These are phyloP conservation scores for Rattus norvegicus DNA, from an alignment of 2,113 vertebrate genomes.

Conservation along the genomic window DNA sequence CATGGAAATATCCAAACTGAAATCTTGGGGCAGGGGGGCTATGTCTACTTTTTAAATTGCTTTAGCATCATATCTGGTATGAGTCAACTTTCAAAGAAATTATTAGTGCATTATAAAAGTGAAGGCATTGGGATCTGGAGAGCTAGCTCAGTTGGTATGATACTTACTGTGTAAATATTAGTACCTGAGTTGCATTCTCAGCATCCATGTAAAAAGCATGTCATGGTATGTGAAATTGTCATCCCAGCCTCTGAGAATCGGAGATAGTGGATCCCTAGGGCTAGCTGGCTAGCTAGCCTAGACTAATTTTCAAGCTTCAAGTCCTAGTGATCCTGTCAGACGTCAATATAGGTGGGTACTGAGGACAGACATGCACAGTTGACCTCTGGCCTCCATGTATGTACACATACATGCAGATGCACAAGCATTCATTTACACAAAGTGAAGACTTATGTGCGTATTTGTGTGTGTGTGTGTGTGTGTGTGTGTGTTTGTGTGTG, in stretches of 20 bases:
- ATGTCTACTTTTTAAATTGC: not conserved
- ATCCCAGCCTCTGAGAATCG: not conserved
- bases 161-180: not conserved
- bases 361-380: not conserved
- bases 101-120: constrained; percentile 18
- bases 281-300: not conserved
- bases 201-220: not conserved
- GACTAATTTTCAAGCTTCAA: not conserved
- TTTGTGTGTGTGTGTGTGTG: not conserved
- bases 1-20: not conserved
- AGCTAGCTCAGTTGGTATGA: not conserved
- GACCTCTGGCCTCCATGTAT: not conserved
- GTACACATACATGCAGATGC: not conserved
- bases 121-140: not conserved
- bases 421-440: not conserved
- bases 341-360: not conserved
- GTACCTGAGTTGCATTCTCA: not conserved
- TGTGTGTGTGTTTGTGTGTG: not conserved
- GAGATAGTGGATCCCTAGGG: not conserved
- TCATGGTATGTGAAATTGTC: not conserved
- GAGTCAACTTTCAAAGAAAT: constrained; percentile 27
- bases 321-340: not conserved
- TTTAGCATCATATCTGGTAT: not conserved
- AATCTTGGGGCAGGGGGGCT: not conserved
- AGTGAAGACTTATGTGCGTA: not conserved